Base-by-base conservation (phyloP, 2,797 vertebrate genomes). In the Sus cebifrons region DNA sequence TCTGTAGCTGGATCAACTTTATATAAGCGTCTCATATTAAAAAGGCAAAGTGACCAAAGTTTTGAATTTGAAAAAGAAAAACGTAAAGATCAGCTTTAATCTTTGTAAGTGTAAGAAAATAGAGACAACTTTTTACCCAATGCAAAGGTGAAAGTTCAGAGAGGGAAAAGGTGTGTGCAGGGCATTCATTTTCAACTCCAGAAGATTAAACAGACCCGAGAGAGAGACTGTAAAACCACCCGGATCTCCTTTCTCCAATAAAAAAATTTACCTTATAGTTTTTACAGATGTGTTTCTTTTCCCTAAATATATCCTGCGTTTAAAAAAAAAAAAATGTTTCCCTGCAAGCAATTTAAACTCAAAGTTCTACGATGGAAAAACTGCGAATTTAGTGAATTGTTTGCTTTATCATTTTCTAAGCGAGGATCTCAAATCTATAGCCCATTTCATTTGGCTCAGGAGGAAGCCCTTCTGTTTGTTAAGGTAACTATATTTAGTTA, bases 1-100 rank as follows among this genome's bases (percentile, higher is more conserved):
- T 95, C 79, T 97, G 67, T 86, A 91, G 40, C 65, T 88, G 71
- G 82, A 90, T 96, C 90, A 96, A 86, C 97, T 94, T 97, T 95
- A 87, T 75, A 86, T 92, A 77, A 96, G 58, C n/a, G 32, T 67
- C 77, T 93, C 85, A 87, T 92, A 94, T 90, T 95, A 95, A 91
- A 89, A 91, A 70, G 23, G 36, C 95, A 96, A 89, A 95, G 40
- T 89, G 83, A 89, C 62, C 89, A 52, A 94, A 89, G 71, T 83
- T 96, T 96, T 83, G 68, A 91, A 89, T 93, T 89, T 94, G 67
- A 89, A 89, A 97, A 91, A 74, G 62, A 75, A 94, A 97, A 88
- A 67, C 32, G 44, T 92, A 89, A 96, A 97, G 92, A 90, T 97
- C 82, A 95, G 17, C n/a, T 81, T 93, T 92, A 92, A 92, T 73